These are phyloP conservation scores for Mycetomoellerius zeteki DNA, from an alignment of 1,140 invertebrate genomes.

Conservation along the genomic window DNA sequence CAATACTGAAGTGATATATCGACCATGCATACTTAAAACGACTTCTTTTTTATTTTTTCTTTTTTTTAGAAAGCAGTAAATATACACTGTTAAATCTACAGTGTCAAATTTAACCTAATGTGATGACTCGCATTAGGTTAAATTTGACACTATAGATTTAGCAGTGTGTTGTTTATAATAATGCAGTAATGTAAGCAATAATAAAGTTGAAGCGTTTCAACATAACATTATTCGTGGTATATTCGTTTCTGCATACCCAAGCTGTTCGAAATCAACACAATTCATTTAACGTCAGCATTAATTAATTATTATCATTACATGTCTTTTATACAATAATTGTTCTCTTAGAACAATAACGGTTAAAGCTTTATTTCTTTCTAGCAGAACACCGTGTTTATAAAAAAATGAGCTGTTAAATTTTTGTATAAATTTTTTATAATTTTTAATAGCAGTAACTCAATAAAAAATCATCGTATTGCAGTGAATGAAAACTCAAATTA, in stretches of 20 bases:
- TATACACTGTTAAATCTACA: background rate
- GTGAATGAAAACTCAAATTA: too few relatives aligned
- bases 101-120: too few relatives aligned
- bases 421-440: too few relatives aligned
- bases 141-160: too few relatives aligned
- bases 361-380: background rate
- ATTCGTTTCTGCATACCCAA: background rate
- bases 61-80: constrained; percentile 9
- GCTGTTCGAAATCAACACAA: background rate
- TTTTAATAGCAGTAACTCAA: too few relatives aligned
- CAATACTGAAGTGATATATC: background rate
- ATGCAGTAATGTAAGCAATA: constrained; percentile 5
- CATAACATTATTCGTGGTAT: background rate
- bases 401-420: too few relatives aligned
- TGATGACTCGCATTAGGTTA: too few relatives aligned
- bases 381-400: background rate
- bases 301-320: background rate
- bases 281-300: background rate
- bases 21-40: background rate
- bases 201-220: constrained; percentile 25
- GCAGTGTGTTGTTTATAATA: background rate
- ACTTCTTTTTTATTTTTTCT: background rate
- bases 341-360: background rate
- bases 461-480: too few relatives aligned
- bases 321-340: background rate